Conservation (phyloP, 2,888 invertebrate species). For the Panopea generosa region DNA sequence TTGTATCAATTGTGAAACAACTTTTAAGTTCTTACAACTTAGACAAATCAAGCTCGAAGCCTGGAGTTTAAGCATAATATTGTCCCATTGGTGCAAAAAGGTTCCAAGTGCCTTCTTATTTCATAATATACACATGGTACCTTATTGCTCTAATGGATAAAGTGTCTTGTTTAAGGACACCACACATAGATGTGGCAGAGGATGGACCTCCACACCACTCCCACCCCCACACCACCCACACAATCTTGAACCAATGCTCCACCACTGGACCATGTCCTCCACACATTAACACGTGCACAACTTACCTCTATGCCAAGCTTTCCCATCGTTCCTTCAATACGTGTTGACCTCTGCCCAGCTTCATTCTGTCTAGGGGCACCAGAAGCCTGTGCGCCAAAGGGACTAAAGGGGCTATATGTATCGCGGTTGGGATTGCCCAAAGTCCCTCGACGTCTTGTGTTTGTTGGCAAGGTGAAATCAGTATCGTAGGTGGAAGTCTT, state of each 20-base stretch:
- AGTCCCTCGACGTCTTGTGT: constrained; percentile 6
- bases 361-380: constrained; percentile 44
- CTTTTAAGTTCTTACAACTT: too few species aligned
- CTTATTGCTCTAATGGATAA: too few species aligned
- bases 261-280: too few species aligned
- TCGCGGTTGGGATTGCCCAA: constrained; percentile 42
- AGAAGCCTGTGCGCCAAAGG: constrained; percentile 35
- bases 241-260: constrained; percentile 36
- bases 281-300: constrained; percentile 32
- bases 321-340: constrained; percentile 41
- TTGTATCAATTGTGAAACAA: too few species aligned
- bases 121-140: too few species aligned
- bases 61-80: too few species aligned
- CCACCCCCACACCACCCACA: constrained; percentile 5
- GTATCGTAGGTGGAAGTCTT: constrained; percentile 23
- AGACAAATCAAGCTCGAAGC: too few species aligned
- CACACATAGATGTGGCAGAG: constrained; percentile 13
- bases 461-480: constrained; percentile 41
- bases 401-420: constrained; percentile 17
- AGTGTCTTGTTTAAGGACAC: too few species aligned
- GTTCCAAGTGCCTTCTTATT: too few species aligned
- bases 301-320: constrained; percentile 41
- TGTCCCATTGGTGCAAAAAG: too few species aligned
- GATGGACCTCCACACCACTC: constrained; percentile 28
- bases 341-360: constrained; percentile 41